phyloP scores from a whole-genome alignment of 2,797 vertebrate genomes.

The Luscinia megarhynchos region DNA sequence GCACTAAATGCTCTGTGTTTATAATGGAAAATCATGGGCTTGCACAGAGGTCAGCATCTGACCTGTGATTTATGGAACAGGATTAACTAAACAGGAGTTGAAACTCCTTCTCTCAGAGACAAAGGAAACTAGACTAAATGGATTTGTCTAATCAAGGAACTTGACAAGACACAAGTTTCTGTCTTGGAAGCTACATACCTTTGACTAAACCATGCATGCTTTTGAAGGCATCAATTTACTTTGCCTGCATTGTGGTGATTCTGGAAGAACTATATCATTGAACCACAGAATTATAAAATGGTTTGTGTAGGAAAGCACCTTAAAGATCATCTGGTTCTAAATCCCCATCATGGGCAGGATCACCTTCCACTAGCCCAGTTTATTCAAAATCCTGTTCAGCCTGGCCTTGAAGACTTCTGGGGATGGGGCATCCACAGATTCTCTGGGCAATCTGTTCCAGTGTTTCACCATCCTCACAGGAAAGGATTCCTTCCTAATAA shows the following conservation, averaged over 20 bases:
- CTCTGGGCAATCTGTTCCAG: not conserved
- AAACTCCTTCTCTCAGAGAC: not conserved
- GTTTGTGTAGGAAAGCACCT: not conserved
- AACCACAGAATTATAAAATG: not conserved
- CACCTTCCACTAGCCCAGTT: not conserved
- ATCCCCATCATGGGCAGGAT: fast-evolving
- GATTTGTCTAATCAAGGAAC: not conserved
- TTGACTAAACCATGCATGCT: not conserved
- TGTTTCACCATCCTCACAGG: not conserved
- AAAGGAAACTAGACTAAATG: not conserved
- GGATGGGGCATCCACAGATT: not conserved
- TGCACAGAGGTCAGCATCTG: not conserved
- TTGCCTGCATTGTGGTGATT: not conserved
- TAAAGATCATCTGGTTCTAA: not conserved
- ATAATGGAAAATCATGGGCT: not conserved
- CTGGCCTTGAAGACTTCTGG: not conserved
- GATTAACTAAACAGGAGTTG: not conserved
- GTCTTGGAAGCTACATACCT: not conserved
- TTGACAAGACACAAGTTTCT: not conserved
- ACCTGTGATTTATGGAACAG: not conserved
- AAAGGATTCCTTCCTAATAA: not conserved
- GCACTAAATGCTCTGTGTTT: not conserved
- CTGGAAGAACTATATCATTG: not conserved
- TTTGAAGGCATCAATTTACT: not conserved
- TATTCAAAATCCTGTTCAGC: not conserved